Percentiles rank a stretch among this genome's conserved stretches.
Evolutionary conservation across 2,113 vertebrate species (phyloP).

Genomic region (Oreochromis spilurus): DNA sequence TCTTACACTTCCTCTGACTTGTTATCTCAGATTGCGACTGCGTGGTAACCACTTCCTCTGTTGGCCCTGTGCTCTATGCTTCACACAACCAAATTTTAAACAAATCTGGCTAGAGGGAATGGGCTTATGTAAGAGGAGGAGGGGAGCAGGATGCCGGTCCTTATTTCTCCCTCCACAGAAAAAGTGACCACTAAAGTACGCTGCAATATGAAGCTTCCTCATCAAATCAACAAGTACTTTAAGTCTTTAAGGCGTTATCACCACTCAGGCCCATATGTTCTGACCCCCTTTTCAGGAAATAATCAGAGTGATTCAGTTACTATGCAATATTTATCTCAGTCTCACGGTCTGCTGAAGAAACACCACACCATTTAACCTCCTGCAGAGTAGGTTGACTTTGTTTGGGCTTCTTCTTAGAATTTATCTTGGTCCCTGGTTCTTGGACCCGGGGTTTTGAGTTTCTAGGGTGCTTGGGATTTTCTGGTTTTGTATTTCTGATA

Average conservation of each 20-base stretch:
- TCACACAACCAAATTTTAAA: slow-evolving; percentile 70
- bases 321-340: slow-evolving; percentile 56
- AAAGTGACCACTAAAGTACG: not conserved
- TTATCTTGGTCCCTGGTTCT: not conserved
- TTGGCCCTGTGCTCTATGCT: slow-evolving; percentile 29
- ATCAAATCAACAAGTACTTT: slow-evolving; percentile 10
- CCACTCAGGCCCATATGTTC: not conserved
- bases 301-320: slow-evolving; percentile 65
- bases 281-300: slow-evolving; percentile 55
- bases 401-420: not conserved
- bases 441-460: not conserved
- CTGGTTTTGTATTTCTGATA: not conserved
- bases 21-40: slow-evolving; percentile 37
- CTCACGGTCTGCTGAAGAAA: slow-evolving; percentile 9
- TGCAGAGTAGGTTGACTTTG: not conserved
- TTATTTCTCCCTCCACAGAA: slow-evolving; percentile 13
- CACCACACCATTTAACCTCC: not conserved
- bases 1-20: slow-evolving; percentile 36
- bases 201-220: not conserved
- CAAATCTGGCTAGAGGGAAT: slow-evolving; percentile 61
- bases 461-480: not conserved
- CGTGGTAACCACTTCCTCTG: slow-evolving; percentile 53
- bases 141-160: slow-evolving; percentile 31
- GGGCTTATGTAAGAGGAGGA: slow-evolving; percentile 64
- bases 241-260: not conserved